These are phyloP conservation scores for Aradus depressus DNA, from an alignment of 2,888 invertebrate species.

Conservation along the genomic window DNA sequence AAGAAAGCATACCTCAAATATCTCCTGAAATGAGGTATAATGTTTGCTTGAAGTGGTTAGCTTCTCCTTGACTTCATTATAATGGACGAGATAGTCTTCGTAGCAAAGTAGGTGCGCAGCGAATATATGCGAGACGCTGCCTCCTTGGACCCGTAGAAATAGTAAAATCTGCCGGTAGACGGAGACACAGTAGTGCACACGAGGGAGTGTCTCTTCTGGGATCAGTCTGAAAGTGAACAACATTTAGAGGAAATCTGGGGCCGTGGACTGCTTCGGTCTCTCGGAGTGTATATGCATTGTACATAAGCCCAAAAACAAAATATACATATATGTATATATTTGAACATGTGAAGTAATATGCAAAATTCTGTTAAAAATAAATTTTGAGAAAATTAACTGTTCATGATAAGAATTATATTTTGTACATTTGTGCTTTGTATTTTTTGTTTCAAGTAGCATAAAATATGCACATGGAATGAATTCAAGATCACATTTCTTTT, in stretches of 20 bases:
- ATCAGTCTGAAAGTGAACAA: constrained; percentile 20
- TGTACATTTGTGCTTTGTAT: no score
- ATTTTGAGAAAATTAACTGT: no score
- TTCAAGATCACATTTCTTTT: no score
- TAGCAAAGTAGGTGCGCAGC: constrained; percentile 38
- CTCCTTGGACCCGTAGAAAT: constrained; percentile 36
- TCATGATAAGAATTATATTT: no score
- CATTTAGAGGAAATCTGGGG: neutral
- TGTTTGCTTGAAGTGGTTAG: neutral
- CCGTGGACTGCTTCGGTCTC: no score
- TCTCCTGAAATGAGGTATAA: constrained; percentile 4
- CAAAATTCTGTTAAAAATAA: no score
- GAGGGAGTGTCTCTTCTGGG: constrained; percentile 30
- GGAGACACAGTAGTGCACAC: constrained; percentile 33
- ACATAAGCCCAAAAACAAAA: no score
- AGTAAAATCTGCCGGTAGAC: constrained; percentile 36
- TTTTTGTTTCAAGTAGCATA: no score
- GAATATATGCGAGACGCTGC: constrained; percentile 37
- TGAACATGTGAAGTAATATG: no score
- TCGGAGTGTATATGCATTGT: no score
- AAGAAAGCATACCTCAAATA: constrained; percentile 18
- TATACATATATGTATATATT: no score
- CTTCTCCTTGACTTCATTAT: constrained; percentile 7
- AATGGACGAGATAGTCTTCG: constrained; percentile 35
- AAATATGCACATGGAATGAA: no score